phyloP scores from a whole-genome alignment of 2,113 vertebrate genomes.

The Capreolus pygargus region DNA sequence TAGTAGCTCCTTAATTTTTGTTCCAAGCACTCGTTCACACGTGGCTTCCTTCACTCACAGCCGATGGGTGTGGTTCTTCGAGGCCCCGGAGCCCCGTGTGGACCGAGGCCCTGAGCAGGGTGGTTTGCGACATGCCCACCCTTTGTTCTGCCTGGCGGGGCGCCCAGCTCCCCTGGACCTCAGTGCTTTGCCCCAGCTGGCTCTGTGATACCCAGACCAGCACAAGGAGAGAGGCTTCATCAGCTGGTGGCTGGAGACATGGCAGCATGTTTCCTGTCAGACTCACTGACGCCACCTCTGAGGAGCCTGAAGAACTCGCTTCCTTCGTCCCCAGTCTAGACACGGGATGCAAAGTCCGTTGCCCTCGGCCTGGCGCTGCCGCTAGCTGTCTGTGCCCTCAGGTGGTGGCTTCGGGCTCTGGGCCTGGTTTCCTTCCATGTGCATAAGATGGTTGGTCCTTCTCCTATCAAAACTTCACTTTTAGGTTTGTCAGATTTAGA shows the following conservation, averaged over 20 bases:
- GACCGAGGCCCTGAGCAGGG: accelerated
- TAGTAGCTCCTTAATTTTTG: background rate
- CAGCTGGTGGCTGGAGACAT: accelerated
- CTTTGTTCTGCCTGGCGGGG: accelerated
- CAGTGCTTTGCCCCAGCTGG: background rate
- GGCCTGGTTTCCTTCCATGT: background rate
- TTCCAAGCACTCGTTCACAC: background rate
- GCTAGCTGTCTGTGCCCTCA: background rate
- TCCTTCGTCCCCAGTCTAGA: background rate
- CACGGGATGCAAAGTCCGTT: background rate
- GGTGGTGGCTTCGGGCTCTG: accelerated
- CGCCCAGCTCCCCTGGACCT: background rate
- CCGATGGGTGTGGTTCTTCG: background rate
- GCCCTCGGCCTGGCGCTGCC: background rate
- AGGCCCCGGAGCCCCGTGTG: background rate
- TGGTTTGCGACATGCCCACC: accelerated
- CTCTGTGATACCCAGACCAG: background rate
- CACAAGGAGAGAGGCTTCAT: background rate
- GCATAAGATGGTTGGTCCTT: background rate
- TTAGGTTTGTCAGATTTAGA: background rate
- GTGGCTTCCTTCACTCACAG: background rate
- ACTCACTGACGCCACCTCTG: background rate
- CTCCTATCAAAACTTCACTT: background rate
- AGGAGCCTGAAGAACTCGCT: accelerated
- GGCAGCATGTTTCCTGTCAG: background rate